Percentiles rank a stretch among this genome's conserved stretches.
Conservation (phyloP, 2,888 invertebrate species). For the Phytoseiulus persimilis region DNA sequence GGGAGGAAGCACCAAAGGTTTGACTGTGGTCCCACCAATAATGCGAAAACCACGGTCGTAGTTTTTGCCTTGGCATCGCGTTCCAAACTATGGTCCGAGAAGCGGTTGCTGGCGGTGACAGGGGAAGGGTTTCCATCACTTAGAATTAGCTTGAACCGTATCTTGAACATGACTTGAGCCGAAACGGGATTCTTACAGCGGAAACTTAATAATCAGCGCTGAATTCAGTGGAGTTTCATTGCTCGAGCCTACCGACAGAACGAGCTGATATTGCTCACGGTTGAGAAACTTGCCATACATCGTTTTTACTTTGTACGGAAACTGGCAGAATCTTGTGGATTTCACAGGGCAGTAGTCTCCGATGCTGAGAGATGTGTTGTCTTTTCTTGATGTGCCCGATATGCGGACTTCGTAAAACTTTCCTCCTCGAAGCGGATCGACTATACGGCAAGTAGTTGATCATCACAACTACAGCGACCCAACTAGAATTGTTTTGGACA, state of each 20-base stretch:
- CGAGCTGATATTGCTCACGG: neutral
- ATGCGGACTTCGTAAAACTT: neutral
- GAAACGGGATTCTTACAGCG: neutral
- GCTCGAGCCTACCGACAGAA: neutral
- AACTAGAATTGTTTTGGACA: neutral
- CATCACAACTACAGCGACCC: neutral
- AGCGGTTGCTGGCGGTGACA: too few relatives aligned
- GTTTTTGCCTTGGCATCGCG: neutral
- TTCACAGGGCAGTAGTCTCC: neutral
- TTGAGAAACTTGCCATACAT: neutral
- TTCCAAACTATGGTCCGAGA: neutral
- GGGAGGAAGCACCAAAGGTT: neutral
- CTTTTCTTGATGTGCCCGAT: neutral
- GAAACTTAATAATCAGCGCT: neutral
- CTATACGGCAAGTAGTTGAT: neutral
- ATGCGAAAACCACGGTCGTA: neutral
- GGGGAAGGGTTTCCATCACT: too few relatives aligned
- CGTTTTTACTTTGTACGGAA: neutral
- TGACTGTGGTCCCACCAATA: neutral
- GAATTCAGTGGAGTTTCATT: neutral
- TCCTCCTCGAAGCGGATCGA: neutral
- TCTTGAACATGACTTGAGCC: neutral
- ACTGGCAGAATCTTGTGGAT: neutral
- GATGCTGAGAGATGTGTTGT: neutral
- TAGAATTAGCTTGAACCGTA: neutral